Base-by-base conservation (phyloP, 1,140 invertebrate species). In the Drosophila tsacasi region DNA sequence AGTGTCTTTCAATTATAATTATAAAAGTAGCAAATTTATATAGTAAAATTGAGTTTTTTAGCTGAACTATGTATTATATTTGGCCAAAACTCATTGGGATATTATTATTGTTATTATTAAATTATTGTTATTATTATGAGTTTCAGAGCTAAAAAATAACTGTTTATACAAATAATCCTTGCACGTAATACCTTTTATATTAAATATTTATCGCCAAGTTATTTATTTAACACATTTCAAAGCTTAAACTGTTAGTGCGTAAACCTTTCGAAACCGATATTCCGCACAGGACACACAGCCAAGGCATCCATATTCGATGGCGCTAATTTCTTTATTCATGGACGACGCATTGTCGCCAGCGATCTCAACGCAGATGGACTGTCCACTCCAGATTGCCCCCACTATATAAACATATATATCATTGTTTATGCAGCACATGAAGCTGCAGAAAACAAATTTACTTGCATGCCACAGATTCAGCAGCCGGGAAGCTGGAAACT, bases 311-410 rank as follows among this genome's bases (percentile, higher is more conserved):
- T 68, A 77, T 52, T 76, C 71, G 46, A 79, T 79, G 67, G 72
- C 60, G 76, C 68, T 89, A 87, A 87, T 87, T 89, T 89, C 84
- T 87, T 89, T 87, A 87, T 87, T 87, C 83, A 87, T 83, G 79
- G 49, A 63, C 3, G 49, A 63, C 3, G 6, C 50, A 47, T 59
- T 64, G 40, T 23, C 25, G 46, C 57, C 42, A 74, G 44, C 65
- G 23, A 47, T 39, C 39, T 30, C 19, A 37, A 13, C 13, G 10
- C 21, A 37, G 32, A 55, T 55, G 13, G 27, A 27, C 2, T 25
- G 25, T 25, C 25, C 66, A 19, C 12, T 17, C 21, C 23, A 30
- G n/a, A 52, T 27, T 44, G 37, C 37, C 13, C 21, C 27, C 0
- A 23, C 21, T 15, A 5, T 47, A 27, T 23, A 47, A 5, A 27